phyloP scores from a whole-genome alignment of 2,888 invertebrate species.

The Melinaea marsaeus region DNA sequence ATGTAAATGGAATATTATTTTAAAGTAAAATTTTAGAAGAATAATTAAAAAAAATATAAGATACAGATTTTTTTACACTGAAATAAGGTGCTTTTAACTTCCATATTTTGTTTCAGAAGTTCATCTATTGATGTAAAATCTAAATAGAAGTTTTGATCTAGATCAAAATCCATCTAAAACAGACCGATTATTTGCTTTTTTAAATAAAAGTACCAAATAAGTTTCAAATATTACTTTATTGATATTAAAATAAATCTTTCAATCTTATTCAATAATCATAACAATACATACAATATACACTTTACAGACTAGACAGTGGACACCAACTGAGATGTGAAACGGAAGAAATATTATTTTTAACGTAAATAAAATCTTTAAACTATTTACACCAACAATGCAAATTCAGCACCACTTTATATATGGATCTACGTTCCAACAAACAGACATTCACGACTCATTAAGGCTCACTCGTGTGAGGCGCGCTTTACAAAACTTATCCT shows the following conservation, averaged over 20 bases:
- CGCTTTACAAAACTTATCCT: conserved; percentile 19
- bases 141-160: too few species aligned
- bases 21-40: too few species aligned
- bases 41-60: too few species aligned
- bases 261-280: conserved; percentile 57
- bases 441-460: too few species aligned
- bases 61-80: too few species aligned
- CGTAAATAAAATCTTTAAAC: conserved; percentile 29
- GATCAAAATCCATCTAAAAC: neutral
- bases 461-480: too few species aligned
- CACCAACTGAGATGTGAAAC: conserved; percentile 58
- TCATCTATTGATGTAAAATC: too few species aligned
- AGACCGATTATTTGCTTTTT: neutral
- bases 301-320: conserved; percentile 73
- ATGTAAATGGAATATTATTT: too few species aligned
- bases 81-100: too few species aligned
- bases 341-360: conserved; percentile 24
- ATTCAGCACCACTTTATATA: conserved; percentile 51
- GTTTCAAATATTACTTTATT: conserved; percentile 48
- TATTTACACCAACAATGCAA: conserved; percentile 36
- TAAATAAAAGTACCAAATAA: conserved; percentile 25
- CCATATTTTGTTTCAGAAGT: too few species aligned
- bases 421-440: conserved; percentile 15
- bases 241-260: conserved; percentile 63
- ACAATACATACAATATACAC: conserved; percentile 61